phyloP scores from a whole-genome alignment of 2,888 invertebrate genomes.

The Acholoe squamosa region DNA sequence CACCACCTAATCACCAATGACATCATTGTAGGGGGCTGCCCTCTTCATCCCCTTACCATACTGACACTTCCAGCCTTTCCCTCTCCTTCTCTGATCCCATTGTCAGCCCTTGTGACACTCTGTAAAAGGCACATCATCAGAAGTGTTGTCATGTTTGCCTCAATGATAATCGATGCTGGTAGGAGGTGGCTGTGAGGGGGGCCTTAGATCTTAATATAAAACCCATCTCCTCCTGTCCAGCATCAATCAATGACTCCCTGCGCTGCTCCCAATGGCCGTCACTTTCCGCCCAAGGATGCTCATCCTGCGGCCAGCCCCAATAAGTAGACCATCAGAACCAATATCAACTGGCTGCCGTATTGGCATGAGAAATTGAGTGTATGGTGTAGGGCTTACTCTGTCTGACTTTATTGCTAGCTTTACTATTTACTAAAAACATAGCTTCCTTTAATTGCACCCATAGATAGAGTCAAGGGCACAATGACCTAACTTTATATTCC shows the following conservation, averaged over 20 bases:
- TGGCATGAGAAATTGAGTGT: no score
- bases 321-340: no score
- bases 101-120: neutral
- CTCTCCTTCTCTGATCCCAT: neutral
- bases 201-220: constrained; percentile 23
- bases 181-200: neutral
- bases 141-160: neutral
- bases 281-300: neutral
- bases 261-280: neutral
- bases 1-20: neutral
- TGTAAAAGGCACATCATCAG: neutral
- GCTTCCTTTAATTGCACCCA: no score
- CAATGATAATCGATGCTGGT: neutral
- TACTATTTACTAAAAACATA: no score
- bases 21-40: neutral
- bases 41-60: no score
- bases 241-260: neutral
- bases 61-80: neutral
- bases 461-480: no score
- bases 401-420: no score
- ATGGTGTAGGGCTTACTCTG: no score
- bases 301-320: no score
- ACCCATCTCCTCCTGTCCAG: neutral
- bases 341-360: no score
- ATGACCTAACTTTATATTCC: no score